Percentiles rank a stretch among this genome's conserved stretches.
Conservation (phyloP, 2,888 invertebrate genomes). For the Neoaliturus tenellus region DNA sequence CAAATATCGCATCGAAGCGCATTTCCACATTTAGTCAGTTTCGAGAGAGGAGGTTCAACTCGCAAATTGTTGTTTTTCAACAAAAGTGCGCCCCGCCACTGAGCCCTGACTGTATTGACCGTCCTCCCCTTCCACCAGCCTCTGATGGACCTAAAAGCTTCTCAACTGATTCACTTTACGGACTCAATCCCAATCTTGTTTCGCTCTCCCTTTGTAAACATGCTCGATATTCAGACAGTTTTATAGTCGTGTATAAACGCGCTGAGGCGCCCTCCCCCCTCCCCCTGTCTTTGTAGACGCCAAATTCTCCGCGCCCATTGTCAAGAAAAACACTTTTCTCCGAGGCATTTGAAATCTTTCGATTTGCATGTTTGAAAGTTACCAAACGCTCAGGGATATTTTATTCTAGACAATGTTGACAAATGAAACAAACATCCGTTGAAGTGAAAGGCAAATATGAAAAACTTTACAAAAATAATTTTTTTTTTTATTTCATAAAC, state of each 20-base stretch:
- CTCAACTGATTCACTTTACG: conserved; percentile 56
- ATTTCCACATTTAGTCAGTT: neutral
- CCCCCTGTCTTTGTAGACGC: conserved; percentile 31
- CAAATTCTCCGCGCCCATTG: conserved; percentile 38
- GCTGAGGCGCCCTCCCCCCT: neutral
- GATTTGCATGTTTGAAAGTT: conserved; percentile 42
- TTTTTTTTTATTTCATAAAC: no score
- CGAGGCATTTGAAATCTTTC: conserved; percentile 13
- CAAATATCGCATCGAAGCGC: no score
- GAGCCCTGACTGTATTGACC: conserved; percentile 42
- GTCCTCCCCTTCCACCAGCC: conserved; percentile 23
- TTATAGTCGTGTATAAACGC: conserved; percentile 9
- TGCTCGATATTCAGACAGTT: conserved; percentile 42
- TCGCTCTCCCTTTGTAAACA: conserved; percentile 47
- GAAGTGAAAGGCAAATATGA: no score
- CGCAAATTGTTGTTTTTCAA: conserved; percentile 21
- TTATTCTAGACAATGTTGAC: no score
- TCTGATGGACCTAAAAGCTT: conserved; percentile 56
- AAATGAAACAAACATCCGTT: no score
- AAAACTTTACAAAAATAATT: no score
- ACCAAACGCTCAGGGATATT: neutral
- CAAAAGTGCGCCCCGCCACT: neutral
- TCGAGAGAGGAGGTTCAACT: neutral
- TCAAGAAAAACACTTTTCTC: conserved; percentile 36
- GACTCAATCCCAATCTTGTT: conserved; percentile 45